These are phyloP conservation scores for Sylvicola cinctus DNA, from an alignment of 2,888 invertebrate species.

Conservation along the genomic window DNA sequence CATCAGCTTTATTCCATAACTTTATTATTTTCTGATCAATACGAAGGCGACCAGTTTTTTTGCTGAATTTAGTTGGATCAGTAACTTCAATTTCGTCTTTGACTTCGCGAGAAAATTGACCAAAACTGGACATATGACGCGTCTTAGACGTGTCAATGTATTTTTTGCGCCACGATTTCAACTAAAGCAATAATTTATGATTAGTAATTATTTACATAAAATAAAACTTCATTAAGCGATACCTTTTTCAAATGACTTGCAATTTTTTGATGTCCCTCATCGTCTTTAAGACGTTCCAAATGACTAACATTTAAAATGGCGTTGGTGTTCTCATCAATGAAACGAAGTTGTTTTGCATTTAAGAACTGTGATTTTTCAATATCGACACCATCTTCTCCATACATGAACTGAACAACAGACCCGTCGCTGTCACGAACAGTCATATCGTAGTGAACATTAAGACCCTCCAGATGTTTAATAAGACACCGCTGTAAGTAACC, in stretches of 20 bases:
- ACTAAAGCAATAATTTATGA: conserved; percentile 9
- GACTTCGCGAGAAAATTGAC: conserved; percentile 33
- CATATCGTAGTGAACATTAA: conserved; percentile 80
- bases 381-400: conserved; percentile 89
- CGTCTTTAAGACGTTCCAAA: conserved; percentile 28
- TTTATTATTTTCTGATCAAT: conserved; percentile 37
- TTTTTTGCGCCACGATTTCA: conserved; percentile 39
- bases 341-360: conserved; percentile 48
- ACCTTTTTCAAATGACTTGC: conserved; percentile 34
- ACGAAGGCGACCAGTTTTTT: conserved; percentile 35
- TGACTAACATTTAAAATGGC: conserved; percentile 37
- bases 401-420: conserved; percentile 78
- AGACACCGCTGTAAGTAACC: conserved; percentile 95
- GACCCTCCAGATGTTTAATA: conserved; percentile 92
- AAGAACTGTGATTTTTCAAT: conserved; percentile 74
- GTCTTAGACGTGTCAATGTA: conserved; percentile 27
- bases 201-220: neutral
- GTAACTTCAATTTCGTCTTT: conserved; percentile 28
- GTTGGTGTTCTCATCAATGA: conserved; percentile 61
- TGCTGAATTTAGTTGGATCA: conserved; percentile 24
- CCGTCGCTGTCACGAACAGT: conserved; percentile 92
- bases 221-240: conserved; percentile 10
- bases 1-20: conserved; percentile 41
- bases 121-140: conserved; percentile 30
- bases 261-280: conserved; percentile 29